These are phyloP conservation scores for Autographa pulchrina DNA, from an alignment of 2,888 invertebrate species.

Conservation along the genomic window DNA sequence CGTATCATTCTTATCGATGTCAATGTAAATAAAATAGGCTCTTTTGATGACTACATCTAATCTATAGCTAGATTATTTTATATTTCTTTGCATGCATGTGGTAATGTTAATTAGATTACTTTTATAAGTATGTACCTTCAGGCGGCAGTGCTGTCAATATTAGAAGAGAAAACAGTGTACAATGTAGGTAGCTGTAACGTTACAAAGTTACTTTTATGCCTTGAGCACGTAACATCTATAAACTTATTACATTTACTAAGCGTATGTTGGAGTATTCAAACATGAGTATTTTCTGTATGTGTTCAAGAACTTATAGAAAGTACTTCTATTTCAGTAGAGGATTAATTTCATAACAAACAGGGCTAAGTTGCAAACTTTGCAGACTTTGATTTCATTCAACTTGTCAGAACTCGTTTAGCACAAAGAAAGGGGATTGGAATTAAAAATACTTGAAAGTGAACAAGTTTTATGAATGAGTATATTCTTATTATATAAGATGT, in stretches of 20 bases:
- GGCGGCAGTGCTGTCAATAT: constrained; percentile 37
- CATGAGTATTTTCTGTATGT: neutral
- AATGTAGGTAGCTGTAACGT: constrained; percentile 6
- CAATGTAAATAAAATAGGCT: constrained; percentile 73
- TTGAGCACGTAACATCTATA: neutral
- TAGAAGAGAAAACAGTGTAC: constrained; percentile 11
- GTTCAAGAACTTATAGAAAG: neutral
- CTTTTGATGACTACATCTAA: constrained; percentile 63
- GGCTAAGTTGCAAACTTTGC: neutral
- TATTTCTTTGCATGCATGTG: constrained; percentile 50
- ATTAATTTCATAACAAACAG: neutral
- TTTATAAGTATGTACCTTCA: constrained; percentile 20
- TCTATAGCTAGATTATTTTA: constrained; percentile 56
- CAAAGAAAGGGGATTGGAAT: neutral
- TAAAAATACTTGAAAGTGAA: neutral
- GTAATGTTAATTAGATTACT: constrained; percentile 40
- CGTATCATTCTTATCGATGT: constrained; percentile 71
- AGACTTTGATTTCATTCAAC: neutral
- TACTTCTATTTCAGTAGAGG: neutral
- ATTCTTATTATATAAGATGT: no score
- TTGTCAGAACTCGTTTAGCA: neutral
- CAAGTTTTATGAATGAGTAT: neutral
- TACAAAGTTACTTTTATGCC: constrained; percentile 19
- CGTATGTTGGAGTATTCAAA: constrained; percentile 4
- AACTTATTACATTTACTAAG: neutral